These are phyloP conservation scores for Orgyia antiqua DNA, from an alignment of 2,888 invertebrate species.

Conservation along the genomic window DNA sequence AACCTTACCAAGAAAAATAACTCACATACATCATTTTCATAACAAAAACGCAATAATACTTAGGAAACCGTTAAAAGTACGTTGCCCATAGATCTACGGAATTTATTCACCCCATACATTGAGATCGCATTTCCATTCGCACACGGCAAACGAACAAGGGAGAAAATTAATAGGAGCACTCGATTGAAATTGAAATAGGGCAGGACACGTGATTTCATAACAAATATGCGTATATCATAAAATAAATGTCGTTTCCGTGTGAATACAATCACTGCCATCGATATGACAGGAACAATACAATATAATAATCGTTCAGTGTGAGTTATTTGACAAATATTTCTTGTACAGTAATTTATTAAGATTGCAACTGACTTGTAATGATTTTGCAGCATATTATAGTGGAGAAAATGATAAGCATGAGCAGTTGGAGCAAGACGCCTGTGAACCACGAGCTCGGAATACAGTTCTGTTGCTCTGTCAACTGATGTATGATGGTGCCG, in stretches of 20 bases:
- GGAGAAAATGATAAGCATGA: too few species aligned
- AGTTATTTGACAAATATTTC: constrained; percentile 7
- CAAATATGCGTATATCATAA: constrained; percentile 18
- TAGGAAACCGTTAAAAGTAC: constrained; percentile 52
- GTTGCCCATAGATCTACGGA: constrained; percentile 47
- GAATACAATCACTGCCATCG: constrained; percentile 11
- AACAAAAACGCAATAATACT: constrained; percentile 45
- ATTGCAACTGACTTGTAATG: too few species aligned
- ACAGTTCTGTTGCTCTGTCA: too few species aligned
- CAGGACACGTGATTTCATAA: too few species aligned
- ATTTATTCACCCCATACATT: constrained; percentile 51
- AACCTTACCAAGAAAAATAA: constrained; percentile 20
- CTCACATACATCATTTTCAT: constrained; percentile 40
- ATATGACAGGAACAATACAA: constrained; percentile 9
- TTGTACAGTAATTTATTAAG: too few species aligned
- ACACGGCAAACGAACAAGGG: constrained; percentile 31
- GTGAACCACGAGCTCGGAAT: too few species aligned
- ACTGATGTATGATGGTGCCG: too few species aligned
- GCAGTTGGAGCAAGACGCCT: too few species aligned
- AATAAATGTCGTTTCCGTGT: constrained; percentile 18
- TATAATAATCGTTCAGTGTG: constrained; percentile 10
- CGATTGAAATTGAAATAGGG: constrained; percentile 35
- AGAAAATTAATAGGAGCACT: constrained; percentile 32
- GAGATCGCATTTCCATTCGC: constrained; percentile 47
- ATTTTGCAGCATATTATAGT: too few species aligned